A percentile compares a stretch with the other conserved stretches of the same genome.
These are phyloP conservation scores for Brachionus manjavacas DNA, from an alignment of 1,140 invertebrate species.

Conservation along the genomic window DNA sequence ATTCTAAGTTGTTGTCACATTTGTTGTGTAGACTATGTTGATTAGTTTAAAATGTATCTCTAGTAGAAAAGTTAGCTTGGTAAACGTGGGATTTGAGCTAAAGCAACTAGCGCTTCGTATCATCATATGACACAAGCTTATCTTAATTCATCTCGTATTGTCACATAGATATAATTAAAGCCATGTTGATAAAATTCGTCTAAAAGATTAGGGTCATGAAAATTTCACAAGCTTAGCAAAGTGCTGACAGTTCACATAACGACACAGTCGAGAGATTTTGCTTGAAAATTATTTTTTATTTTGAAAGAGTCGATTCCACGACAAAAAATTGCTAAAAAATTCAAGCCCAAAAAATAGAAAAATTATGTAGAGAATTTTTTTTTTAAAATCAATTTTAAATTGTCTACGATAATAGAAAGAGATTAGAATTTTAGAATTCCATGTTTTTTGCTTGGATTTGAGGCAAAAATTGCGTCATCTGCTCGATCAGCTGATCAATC, in stretches of 20 bases:
- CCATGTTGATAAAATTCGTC: background rate
- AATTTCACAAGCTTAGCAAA: background rate
- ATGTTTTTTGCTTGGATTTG: background rate
- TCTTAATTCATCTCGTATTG: background rate
- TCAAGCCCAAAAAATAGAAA: background rate
- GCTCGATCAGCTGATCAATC: background rate
- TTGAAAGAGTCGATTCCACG: background rate
- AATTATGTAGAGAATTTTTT: no score
- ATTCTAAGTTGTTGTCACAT: background rate
- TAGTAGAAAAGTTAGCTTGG: background rate
- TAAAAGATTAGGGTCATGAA: background rate
- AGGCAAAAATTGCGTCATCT: background rate
- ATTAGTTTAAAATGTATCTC: background rate
- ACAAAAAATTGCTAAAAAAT: background rate
- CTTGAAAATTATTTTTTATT: background rate
- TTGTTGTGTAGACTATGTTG: background rate
- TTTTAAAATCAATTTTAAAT: slow-evolving; percentile 1
- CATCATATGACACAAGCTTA: background rate
- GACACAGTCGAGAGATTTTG: background rate
- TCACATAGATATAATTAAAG: background rate
- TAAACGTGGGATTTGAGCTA: background rate
- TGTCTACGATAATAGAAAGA: background rate
- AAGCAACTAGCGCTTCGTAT: background rate
- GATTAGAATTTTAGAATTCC: background rate
- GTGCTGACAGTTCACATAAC: background rate